Evolutionary conservation across 2,797 vertebrate species (phyloP).

Genomic region (Crax fasciolata): DNA sequence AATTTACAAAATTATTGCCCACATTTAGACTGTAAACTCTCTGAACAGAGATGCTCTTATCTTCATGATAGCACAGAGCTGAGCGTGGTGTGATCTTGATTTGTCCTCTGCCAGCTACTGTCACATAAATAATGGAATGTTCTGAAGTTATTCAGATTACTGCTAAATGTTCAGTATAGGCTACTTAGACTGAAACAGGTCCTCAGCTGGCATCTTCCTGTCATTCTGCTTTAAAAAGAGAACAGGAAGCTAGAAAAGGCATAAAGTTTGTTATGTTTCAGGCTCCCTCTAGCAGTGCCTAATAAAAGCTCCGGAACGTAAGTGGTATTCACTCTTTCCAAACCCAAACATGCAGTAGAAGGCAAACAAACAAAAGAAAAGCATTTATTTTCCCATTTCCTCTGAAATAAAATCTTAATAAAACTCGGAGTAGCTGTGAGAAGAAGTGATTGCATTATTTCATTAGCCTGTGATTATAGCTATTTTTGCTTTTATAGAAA

Average conservation of each 20-base stretch:
- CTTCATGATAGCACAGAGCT: neutral
- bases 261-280: constrained; percentile 7
- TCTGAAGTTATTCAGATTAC: neutral
- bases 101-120: neutral
- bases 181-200: neutral
- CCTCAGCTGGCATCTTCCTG: neutral
- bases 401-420: neutral
- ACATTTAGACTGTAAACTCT: neutral
- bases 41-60: neutral
- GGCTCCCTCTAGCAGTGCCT: neutral
- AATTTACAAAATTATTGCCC: neutral
- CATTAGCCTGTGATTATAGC: neutral
- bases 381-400: neutral
- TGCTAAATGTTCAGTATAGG: neutral
- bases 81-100: neutral
- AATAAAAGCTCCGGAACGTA: neutral
- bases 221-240: neutral
- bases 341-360: neutral
- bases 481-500: neutral
- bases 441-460: neutral
- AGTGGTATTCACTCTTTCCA: neutral
- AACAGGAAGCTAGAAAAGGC: neutral
- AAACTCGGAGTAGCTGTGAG: neutral
- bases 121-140: neutral
- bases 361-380: neutral